Evolutionary conservation across 2,113 vertebrate genomes (phyloP).

Genomic region (Nicator chloris): DNA sequence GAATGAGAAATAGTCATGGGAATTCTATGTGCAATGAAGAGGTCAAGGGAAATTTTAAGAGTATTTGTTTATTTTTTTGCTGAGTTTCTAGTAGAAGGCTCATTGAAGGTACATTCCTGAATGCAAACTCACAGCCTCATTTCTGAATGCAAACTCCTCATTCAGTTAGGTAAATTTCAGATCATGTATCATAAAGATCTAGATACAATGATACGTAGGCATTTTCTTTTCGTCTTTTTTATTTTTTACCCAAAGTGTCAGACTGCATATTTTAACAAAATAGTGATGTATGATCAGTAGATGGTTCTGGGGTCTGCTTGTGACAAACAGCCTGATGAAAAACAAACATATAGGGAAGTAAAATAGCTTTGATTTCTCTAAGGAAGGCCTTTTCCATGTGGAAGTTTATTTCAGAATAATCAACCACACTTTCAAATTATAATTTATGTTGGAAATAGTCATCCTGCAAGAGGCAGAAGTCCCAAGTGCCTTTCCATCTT

Average conservation of each 20-base stretch:
- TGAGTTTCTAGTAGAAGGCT: neutral
- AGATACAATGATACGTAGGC: neutral
- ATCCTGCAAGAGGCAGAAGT: neutral
- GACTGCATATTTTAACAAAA: neutral
- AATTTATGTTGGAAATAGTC: neutral
- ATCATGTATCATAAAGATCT: neutral
- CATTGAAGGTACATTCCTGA: neutral
- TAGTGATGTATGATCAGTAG: neutral
- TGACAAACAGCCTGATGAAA: neutral
- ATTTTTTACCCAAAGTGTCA: neutral
- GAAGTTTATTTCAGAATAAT: neutral
- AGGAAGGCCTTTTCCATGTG: neutral
- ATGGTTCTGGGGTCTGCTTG: neutral
- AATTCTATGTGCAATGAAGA: neutral
- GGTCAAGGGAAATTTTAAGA: neutral
- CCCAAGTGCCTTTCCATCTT: neutral
- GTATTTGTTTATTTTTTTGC: neutral
- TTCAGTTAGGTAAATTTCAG: neutral
- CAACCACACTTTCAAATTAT: neutral
- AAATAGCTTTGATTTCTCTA: neutral
- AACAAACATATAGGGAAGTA: neutral
- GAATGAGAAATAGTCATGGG: neutral
- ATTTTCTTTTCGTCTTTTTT: neutral
- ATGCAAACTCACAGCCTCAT: accelerated
- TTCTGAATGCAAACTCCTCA: neutral